Evolutionary conservation across 1,140 invertebrate genomes (phyloP), one percentile per base, ranked within the genome.

Genomic region (Papilio xuthus): DNA sequence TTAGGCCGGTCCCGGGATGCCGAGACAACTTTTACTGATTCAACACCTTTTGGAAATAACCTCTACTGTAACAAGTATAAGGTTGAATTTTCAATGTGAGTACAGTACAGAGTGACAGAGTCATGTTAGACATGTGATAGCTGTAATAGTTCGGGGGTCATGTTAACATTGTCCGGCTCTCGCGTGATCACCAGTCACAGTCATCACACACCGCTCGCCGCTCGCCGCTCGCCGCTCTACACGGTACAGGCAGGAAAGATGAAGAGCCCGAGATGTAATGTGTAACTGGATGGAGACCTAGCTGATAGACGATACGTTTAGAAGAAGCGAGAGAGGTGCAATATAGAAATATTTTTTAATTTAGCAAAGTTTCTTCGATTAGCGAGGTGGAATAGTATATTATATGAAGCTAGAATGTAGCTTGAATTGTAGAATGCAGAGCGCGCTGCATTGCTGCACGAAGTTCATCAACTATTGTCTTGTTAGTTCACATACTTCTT

Each of bases 1-100:
- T 63, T 63, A 63, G 60, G 60, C 60, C 23, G 26, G 60, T 20
- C 60, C 60, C 60, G 60, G 60, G 23, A 63, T 63, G 23, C 26
- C 12, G 26, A 15, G 60, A 63, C 20, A 6, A 60, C 60, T 63
- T 63, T 63, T 28, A 28, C 60, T 28, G 60, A 26, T 28, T 26
- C 2, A 63, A 28, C 26, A 26, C 10, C 7, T 26, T 6, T 63
- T 26, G 12, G 28, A 13, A 63, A 63, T 63, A 10, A 15, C 12
- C 26, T 28, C 6, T 28, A 63, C 28, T 12, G 0, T 4, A 1
- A 28, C 12, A 13, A 2, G 0, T 9, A 28, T 63, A 63, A 26
- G n/a, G 12, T 63, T 63, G 60, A 63, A 63, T 63, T 63, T 28
- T 28, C 23, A 63, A 28, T 28, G 12, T 28, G 12, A 28, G 4